Base-by-base conservation (phyloP, 1,140 invertebrate genomes). In the Pachyrhynchus sulphureomaculatus region DNA sequence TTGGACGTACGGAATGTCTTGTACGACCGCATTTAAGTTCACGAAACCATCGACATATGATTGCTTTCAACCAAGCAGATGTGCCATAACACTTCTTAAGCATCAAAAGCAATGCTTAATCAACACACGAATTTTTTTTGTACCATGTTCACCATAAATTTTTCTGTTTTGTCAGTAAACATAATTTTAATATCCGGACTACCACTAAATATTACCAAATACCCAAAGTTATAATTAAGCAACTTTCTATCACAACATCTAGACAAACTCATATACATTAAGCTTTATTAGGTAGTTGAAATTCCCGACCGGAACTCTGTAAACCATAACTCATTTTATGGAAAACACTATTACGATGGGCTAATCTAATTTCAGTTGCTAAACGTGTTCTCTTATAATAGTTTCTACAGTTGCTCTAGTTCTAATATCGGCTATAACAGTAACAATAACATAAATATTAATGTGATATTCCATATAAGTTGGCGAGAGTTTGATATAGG, bases 251-350 rank as follows among this genome's bases (percentile, higher is more conserved):
- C 51, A 29, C 37, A 54, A 21, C 37, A 42, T 54, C 51, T 54
- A 41, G 9, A 29, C 51, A 41, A n/a, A 36, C 51, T 24, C 37
- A 42, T 54, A 45, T 21, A 56, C 53, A 56, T 56, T 56, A 56
- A 56, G 39, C 24, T 56, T 56, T 56, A 56, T 45, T 44, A 45
- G 53, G 39, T 41, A 56, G 53, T 56, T 56, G 32, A 56, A 56
- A 56, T 56, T 45, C 53, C 53, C 24, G 45, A 56, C 39, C 29
- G 53, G 34, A 33, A 17, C 41, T 15, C 39, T 23, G 17, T 45
- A 45, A 2, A 32, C 39, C 4, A 45, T 56, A 56, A 56, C 24
- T 56, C 39, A 56, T 56, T 39, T 56, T 39, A 56, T 56, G 21
- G 39, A 33, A 45, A 56, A 56, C 53, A 56, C 15, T 36, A n/a